Base-by-base conservation (phyloP, 2,113 vertebrate genomes). In the Psittacara wagleri region DNA sequence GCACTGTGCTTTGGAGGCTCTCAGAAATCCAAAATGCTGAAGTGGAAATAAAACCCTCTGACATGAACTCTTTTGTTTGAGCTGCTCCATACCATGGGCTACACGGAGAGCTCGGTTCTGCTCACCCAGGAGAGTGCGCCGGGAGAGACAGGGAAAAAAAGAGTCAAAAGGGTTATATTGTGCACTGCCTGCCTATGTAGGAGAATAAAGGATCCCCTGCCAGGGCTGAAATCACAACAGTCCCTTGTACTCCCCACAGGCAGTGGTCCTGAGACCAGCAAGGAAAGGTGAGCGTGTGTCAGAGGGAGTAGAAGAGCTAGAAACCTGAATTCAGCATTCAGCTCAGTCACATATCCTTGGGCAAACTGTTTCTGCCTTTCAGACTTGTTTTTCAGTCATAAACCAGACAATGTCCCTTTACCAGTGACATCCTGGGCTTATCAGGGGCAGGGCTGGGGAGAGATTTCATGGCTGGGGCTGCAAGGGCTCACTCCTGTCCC, bases 11-110 rank as follows among this genome's bases (percentile, higher is more conserved):
- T 84, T 81, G 91, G 95, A 97, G 94, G 92, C 89, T 93, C 86
- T 93, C 27, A 13, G 87, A 94, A 78, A 91, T 83, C 78, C 67
- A 92, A 94, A 95, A 80, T 74, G 77, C 78, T 69, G 80, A 46
- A 61, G 83, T 82, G 88, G 92, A 94, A 97, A 97, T 80, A 79
- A 94, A 97, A 90, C 17, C 43, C 90, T 87, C 57, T 85, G 91
- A 77, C 94, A 93, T 2, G 0, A 84, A 54, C 7, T 44, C 82
- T 70, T 89, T 86, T 94, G 91, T 93, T 51, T 7, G 74, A 87
- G 89, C 46, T 61, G 83, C 83, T 77, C 63, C 61, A 48, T 0
- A 1, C 49, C 54, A 51, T 0, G 0, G 44, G 57, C 76, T 77
- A 80, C 7, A 3, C 0, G 0, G 63, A 66, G 54, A 70, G 84